phyloP scores from a whole-genome alignment of 2,888 invertebrate genomes.

The Alentia gelatinosa region DNA sequence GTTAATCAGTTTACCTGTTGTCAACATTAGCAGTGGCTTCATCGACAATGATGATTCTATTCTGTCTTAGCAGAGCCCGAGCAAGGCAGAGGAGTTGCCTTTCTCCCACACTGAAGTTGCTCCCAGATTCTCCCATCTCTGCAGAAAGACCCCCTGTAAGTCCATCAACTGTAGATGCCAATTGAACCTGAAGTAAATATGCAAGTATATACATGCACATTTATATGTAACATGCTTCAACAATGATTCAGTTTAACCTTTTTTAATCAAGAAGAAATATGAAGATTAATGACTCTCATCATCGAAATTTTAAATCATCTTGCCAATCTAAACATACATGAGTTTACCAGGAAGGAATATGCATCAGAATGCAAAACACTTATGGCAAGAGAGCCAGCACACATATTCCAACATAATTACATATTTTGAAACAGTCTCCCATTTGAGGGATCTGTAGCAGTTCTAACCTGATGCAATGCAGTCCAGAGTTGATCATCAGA shows the following conservation, averaged over 20 bases:
- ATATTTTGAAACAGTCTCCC: no score
- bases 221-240: no score
- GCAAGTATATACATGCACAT: neutral
- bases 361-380: no score
- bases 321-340: no score
- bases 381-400: no score
- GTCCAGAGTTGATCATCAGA: conserved; percentile 47
- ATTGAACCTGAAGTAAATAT: conserved; percentile 12
- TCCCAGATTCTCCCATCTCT: conserved; percentile 4
- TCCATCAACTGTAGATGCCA: neutral
- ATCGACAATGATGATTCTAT: conserved; percentile 50
- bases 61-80: conserved; percentile 89
- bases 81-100: conserved; percentile 94
- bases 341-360: no score
- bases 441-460: no score
- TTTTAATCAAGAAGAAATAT: no score
- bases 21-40: conserved; percentile 57
- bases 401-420: no score
- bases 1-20: conserved; percentile 48
- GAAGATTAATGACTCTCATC: no score
- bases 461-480: conserved; percentile 31
- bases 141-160: conserved; percentile 28
- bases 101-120: conserved; percentile 88
- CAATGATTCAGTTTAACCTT: no score
- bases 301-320: no score